Percentiles rank a stretch among this genome's conserved stretches.
These are phyloP conservation scores for Beris morrisii DNA, from an alignment of 2,888 invertebrate species.

Conservation along the genomic window DNA sequence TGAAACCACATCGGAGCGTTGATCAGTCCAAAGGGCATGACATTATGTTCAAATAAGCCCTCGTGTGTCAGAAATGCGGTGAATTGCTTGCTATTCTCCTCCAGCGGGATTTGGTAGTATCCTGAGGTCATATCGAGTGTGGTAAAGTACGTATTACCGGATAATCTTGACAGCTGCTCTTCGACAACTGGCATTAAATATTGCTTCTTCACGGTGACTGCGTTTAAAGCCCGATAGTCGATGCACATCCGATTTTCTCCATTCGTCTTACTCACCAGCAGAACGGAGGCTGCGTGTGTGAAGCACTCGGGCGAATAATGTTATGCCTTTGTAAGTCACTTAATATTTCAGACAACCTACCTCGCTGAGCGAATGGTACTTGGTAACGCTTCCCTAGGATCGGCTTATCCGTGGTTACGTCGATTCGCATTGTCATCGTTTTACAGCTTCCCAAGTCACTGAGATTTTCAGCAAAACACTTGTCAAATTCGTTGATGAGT, in stretches of 20 bases:
- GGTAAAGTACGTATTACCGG: slow-evolving; percentile 44
- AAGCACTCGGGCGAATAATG: slow-evolving; percentile 35
- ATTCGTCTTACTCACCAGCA: slow-evolving; percentile 42
- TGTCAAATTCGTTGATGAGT: background rate
- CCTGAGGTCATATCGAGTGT: slow-evolving; percentile 47
- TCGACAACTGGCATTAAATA: slow-evolving; percentile 51
- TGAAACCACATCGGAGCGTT: slow-evolving; percentile 52
- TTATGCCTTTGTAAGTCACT: slow-evolving; percentile 26
- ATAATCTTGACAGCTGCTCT: slow-evolving; percentile 47
- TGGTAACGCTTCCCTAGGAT: slow-evolving; percentile 29
- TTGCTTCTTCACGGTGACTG: slow-evolving; percentile 45
- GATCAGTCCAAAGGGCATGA: slow-evolving; percentile 51
- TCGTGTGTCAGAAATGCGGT: slow-evolving; percentile 45
- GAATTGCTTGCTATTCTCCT: slow-evolving; percentile 43
- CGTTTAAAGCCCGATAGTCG: slow-evolving; percentile 46
- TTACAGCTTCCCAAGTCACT: background rate
- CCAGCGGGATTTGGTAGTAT: slow-evolving; percentile 48
- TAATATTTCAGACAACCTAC: slow-evolving; percentile 32
- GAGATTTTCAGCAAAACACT: background rate
- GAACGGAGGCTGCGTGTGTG: slow-evolving; percentile 40
- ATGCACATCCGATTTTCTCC: slow-evolving; percentile 34
- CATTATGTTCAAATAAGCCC: slow-evolving; percentile 47
- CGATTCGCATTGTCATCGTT: slow-evolving; percentile 29
- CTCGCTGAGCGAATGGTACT: slow-evolving; percentile 30
- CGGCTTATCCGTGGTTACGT: slow-evolving; percentile 25